A percentile compares a stretch with the other conserved stretches of the same genome.
These are phyloP conservation scores for Parauchenoglanis ngamensis DNA, from an alignment of 2,797 vertebrate species.

Conservation along the genomic window DNA sequence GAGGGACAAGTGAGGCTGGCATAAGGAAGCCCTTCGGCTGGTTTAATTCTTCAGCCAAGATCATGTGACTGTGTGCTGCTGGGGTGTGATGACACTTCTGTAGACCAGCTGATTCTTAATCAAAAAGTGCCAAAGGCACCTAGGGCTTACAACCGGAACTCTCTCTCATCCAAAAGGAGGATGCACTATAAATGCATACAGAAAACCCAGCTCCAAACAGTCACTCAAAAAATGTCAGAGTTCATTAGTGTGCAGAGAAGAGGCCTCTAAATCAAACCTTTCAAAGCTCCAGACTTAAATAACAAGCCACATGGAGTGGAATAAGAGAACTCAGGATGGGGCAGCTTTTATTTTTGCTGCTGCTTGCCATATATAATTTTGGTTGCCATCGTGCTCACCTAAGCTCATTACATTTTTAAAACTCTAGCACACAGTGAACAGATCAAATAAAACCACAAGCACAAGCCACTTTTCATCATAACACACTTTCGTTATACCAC, in stretches of 20 bases:
- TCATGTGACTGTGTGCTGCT: slow-evolving; percentile 54
- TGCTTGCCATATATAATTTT: slow-evolving; percentile 7
- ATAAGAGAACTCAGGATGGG: slow-evolving; percentile 20
- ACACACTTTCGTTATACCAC: neutral
- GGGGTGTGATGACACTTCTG: slow-evolving; percentile 47
- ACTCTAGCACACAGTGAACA: neutral
- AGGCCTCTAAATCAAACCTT: slow-evolving; percentile 45
- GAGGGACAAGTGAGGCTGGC: slow-evolving; percentile 57
- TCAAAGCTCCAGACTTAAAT: slow-evolving; percentile 59
- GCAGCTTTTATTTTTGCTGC: slow-evolving; percentile 23
- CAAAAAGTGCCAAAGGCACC: slow-evolving; percentile 41
- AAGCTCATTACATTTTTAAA: slow-evolving; percentile 32
- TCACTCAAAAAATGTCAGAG: slow-evolving; percentile 20
- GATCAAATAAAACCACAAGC: slow-evolving; percentile 2
- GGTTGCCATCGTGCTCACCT: slow-evolving; percentile 16
- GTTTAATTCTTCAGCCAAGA: slow-evolving; percentile 50
- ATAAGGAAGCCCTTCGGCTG: slow-evolving; percentile 55
- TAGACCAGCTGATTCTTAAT: slow-evolving; percentile 51
- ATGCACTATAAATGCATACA: slow-evolving; percentile 45
- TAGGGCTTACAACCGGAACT: slow-evolving; percentile 52
- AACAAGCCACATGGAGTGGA: slow-evolving; percentile 53
- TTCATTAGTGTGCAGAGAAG: slow-evolving; percentile 48
- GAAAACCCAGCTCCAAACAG: slow-evolving; percentile 47
- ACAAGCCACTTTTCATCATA: neutral
- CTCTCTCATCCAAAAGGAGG: slow-evolving; percentile 61